Evolutionary conservation across 2,888 invertebrate species (phyloP), one percentile per base, ranked within the genome.

Genomic region (Empis stercorea): DNA sequence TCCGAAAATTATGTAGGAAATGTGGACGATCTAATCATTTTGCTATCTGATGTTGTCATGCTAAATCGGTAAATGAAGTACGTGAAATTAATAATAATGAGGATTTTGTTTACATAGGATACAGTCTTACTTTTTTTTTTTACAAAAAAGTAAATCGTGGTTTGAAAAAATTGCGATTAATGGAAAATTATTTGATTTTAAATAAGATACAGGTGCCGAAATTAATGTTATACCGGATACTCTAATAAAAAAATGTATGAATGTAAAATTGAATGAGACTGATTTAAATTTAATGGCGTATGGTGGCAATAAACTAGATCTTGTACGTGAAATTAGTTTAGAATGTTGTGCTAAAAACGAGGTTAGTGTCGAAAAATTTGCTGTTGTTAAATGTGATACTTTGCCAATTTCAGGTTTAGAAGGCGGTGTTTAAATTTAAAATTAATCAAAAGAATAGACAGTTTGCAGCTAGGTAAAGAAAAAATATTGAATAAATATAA

Each of bases 341-440:
- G 17, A 30, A 2, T 43, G 43, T 43, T 17, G 11, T 16, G 13
- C 14, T 38, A 44, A 50, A 44, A 50, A 52, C 34, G 41, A 51
- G 42, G 43, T 49, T 34, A 45, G 44, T 10, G 14, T 43, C n/a
- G 42, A 51, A 23, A 49, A 42, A 49, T 55, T 55, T 51, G 32
- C 39, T 11, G 43, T 55, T 5, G 43, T 53, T 14, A 48, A 53
- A 15, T 45, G 47, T 9, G 20, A 34, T 42, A n/a, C 47, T 37
- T 23, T 42, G 3, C 38, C 45, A 30, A 43, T 48, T 16, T 37
- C 42, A 48, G 48, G 45, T 10, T 40, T 48, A 10, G n/a, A 39
- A n/a, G 37, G 36, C 30, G n/a, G n/a, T 49, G 49, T 15, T 23
- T 44, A 11, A 30, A 30, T 27, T 45, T 53, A 6, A 46, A 46